Evolutionary conservation across 2,797 vertebrate genomes (phyloP), one percentile per base, ranked within the genome.

Genomic region (Acrossocheilus fasciatus): DNA sequence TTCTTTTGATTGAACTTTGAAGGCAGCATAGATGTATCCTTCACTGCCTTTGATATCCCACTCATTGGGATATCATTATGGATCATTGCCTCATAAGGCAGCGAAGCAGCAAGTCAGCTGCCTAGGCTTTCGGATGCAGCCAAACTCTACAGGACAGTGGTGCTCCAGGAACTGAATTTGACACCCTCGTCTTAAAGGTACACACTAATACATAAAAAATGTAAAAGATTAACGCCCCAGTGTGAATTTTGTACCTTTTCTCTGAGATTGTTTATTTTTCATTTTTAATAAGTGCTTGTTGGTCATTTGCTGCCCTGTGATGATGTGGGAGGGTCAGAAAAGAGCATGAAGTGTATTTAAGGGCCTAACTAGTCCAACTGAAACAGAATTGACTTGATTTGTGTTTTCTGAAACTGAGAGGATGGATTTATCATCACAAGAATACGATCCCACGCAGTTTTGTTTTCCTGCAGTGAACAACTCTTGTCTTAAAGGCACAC

Each of bases 401-500:
- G 17, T 66, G 41, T 47, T 47, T 52, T 34, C 10, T 1, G 0
- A 50, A 2, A 64, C 34, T 4, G 17, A 43, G n/a, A 23, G 9
- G 15, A 85, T 85, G 84, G 76, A 86, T 80, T 47, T 84, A 43
- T 39, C 72, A n/a, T 26, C 83, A 45, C 36, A 79, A 72, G 80
- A 78, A 78, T n/a, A 14, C 20, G 39, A 90, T 64, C 41, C 73
- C n/a, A 30, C 87, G 14, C 85, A 89, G 36, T 87, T 84, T 43
- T 93, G 93, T 84, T 93, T 86, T 62, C 92, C 92, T 68, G 79
- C 75, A 52, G 69, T 70, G 6, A 93, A 93, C 73, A 80, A 41
- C 20, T 92, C 93, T 18, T 93, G 93, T 73, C 11, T 88, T 64
- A 92, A 88, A 87, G 34, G 20, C 52, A 45, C 39, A 43, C 87